Percentiles rank a stretch among this genome's conserved stretches.
phyloP scores from a whole-genome alignment of 2,888 invertebrate species.

The Callyntrura guangdongensis region DNA sequence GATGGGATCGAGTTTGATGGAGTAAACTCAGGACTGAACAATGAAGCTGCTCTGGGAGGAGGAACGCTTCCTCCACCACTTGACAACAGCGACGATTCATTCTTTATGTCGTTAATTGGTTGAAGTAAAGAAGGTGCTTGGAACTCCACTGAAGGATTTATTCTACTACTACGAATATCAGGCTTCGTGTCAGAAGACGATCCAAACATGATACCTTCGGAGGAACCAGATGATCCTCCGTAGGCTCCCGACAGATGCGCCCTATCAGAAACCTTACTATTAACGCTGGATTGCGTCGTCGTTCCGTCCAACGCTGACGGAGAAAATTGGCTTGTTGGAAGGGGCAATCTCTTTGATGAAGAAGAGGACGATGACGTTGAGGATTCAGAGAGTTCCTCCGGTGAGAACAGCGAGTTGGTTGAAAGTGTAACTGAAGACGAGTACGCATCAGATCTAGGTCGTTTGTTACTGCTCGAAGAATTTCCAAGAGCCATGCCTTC shows the following conservation, averaged over 20 bases:
- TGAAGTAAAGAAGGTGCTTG: slow-evolving; percentile 75
- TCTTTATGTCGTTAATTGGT: slow-evolving; percentile 67
- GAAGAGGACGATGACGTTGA: neutral
- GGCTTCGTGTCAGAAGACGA: slow-evolving; percentile 62
- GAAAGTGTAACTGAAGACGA: slow-evolving; percentile 37
- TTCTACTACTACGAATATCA: slow-evolving; percentile 66
- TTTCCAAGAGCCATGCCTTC: slow-evolving; percentile 52
- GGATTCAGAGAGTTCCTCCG: slow-evolving; percentile 65
- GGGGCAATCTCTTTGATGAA: slow-evolving; percentile 69
- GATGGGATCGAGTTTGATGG: slow-evolving; percentile 62
- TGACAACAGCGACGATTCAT: slow-evolving; percentile 57
- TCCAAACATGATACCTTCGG: slow-evolving; percentile 71
- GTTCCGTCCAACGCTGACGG: slow-evolving; percentile 62
- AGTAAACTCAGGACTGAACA: slow-evolving; percentile 78
- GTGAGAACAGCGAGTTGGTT: slow-evolving; percentile 70
- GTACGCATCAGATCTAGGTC: slow-evolving; percentile 72
- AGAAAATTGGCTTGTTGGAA: slow-evolving; percentile 71
- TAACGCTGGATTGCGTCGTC: neutral
- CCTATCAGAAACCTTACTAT: slow-evolving; percentile 56
- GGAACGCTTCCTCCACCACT: slow-evolving; percentile 14
- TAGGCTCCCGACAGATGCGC: slow-evolving; percentile 30
- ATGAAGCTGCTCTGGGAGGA: slow-evolving; percentile 63
- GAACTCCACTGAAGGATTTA: slow-evolving; percentile 72
- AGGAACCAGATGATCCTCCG: slow-evolving; percentile 39
- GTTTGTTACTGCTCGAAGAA: slow-evolving; percentile 44